Evolutionary conservation across 2,113 vertebrate genomes (phyloP).

Genomic region (Eudyptes chrysolophus): DNA sequence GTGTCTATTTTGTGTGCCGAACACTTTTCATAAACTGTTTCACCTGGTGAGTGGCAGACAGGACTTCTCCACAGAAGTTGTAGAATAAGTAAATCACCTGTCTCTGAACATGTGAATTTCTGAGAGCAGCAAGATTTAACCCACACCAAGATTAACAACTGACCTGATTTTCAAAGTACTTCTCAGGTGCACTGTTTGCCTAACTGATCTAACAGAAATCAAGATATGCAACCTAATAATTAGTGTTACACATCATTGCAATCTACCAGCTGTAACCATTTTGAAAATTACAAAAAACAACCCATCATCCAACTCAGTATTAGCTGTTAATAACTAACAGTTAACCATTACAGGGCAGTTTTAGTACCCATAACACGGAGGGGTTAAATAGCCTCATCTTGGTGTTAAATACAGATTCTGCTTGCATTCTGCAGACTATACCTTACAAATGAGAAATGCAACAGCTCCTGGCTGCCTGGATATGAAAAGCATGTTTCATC

Average conservation of each 20-base stretch:
- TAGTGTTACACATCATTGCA: not conserved
- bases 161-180: not conserved
- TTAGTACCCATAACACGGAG: not conserved
- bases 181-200: not conserved
- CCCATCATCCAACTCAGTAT: not conserved
- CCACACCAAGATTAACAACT: not conserved
- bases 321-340: not conserved
- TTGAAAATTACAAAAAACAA: not conserved
- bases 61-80: not conserved
- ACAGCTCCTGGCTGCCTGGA: not conserved
- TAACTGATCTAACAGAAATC: not conserved
- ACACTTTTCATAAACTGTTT: not conserved
- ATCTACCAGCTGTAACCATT: not conserved
- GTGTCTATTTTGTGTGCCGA: not conserved
- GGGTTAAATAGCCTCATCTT: not conserved
- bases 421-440: not conserved
- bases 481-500: not conserved
- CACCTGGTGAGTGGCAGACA: not conserved
- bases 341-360: not conserved
- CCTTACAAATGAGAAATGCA: not conserved
- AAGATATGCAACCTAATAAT: not conserved
- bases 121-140: not conserved
- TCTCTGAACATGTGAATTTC: not conserved
- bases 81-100: not conserved
- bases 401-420: not conserved